phyloP scores from a whole-genome alignment of 2,888 invertebrate genomes.

The Petrolisthes manimaculis region DNA sequence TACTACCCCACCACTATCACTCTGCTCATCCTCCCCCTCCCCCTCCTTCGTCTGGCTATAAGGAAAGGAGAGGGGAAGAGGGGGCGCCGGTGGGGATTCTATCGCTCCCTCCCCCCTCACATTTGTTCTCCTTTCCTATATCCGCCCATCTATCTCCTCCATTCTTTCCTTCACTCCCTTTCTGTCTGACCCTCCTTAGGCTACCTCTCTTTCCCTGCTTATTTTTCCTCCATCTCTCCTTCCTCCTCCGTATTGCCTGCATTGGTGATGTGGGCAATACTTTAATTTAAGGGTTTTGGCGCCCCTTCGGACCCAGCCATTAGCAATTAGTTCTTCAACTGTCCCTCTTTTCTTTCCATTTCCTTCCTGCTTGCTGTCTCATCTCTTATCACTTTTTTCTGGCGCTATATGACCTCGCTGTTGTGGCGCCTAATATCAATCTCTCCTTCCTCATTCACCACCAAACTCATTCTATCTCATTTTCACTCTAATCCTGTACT shows the following conservation, averaged over 20 bases:
- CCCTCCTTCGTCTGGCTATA: background rate
- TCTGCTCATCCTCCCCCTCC: background rate
- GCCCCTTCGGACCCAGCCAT: no score
- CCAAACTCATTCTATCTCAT: no score
- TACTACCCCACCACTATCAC: background rate
- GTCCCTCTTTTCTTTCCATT: no score
- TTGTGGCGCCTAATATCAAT: no score
- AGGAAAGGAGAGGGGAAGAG: background rate
- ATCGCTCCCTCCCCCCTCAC: background rate
- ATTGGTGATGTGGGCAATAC: background rate
- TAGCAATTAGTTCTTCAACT: no score
- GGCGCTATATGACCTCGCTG: no score
- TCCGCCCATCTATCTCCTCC: background rate
- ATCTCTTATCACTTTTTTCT: no score
- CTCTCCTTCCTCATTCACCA: no score
- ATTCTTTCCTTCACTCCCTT: background rate
- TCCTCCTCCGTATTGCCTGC: background rate
- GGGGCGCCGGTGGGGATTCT: background rate
- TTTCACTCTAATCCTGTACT: no score
- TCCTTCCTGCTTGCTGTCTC: no score
- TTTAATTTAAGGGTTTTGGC: no score
- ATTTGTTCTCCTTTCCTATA: background rate
- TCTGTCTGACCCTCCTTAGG: background rate
- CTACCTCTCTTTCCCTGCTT: background rate
- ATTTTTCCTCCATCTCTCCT: background rate